phyloP scores from a whole-genome alignment of 1,140 invertebrate genomes.

The Aricia agestis region DNA sequence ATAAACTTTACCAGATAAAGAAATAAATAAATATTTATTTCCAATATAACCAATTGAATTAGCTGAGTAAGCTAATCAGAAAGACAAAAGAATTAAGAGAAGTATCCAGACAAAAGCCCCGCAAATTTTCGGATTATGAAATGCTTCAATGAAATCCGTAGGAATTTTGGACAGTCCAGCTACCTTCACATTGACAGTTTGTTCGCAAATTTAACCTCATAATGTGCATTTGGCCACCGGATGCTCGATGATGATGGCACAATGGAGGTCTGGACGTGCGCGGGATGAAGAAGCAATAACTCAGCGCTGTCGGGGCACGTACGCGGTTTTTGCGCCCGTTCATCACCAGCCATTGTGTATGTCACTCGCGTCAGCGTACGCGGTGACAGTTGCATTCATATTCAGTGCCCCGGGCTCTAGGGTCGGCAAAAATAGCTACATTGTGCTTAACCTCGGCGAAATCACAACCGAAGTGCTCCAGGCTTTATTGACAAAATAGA shows the following conservation, averaged over 20 bases:
- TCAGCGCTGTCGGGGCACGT: constrained; percentile 25
- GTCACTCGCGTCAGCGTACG: constrained; percentile 42
- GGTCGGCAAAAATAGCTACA: background rate
- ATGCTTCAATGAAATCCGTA: too few species aligned
- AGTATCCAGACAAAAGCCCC: too few species aligned
- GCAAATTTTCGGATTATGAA: too few species aligned
- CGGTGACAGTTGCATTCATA: constrained; percentile 36
- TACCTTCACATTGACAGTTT: too few species aligned
- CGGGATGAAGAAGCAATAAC: constrained; percentile 9
- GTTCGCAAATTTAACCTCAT: background rate
- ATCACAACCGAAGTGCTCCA: background rate
- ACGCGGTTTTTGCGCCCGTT: constrained; percentile 40
- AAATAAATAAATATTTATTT: too few species aligned
- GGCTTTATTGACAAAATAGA: too few species aligned
- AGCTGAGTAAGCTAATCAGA: too few species aligned
- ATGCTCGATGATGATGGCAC: constrained; percentile 1
- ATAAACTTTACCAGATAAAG: too few species aligned
- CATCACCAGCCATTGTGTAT: constrained; percentile 39
- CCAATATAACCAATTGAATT: too few species aligned
- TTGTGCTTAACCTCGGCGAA: background rate
- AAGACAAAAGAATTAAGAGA: too few species aligned
- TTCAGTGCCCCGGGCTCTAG: constrained; percentile 27
- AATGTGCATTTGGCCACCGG: background rate
- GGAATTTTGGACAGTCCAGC: too few species aligned
- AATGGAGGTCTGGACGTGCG: background rate